Base-by-base conservation (phyloP, 1,140 invertebrate species). In the Pygmarrhopalites habei region DNA sequence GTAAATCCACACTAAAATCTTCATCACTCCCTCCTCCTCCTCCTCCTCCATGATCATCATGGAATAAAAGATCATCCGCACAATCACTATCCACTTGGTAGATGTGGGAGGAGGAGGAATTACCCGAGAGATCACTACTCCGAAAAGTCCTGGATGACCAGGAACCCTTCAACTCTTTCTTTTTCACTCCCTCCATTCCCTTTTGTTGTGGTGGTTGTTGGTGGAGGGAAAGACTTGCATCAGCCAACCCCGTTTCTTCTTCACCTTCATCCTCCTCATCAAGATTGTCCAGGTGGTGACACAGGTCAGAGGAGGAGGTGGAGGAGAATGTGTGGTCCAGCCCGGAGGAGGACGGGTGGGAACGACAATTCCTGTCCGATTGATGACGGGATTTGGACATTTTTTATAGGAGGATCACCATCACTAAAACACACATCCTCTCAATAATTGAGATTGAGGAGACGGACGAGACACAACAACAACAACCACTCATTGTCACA, bases 1-100 rank as follows among this genome's bases (percentile, higher is more conserved):
- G 62, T 19, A 68, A 44, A 12, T 59, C 67, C 7, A 58, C 51
- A 32, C 60, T 65, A 32, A 65, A 59, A 21, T 68, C 63, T 14
- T 68, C 66, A 30, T 65, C 62, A 2, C 28, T 25, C 28, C 28
- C 3, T 12, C 51, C 4, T 53, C 51, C 12, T 53, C 51, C 5
- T 7, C 23, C 23, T 53, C 51, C 12, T 4, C 23, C 51, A 53
- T 53, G 25, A 25, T n/a, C 51, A 28, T 17, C 23, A 5, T 25
- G 23, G 39, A 12, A n/a, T 12, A 12, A n/a, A 47, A 12, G 23
- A 10, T 47, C n/a, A 47, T 47, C n/a, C 44, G 5, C 19, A 5
- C n/a, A 47, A 21, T n/a, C n/a, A 47, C 44, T 47, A 5, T 25
- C n/a, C n/a, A 5, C n/a, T n/a, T 25, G n/a, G n/a, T 25, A 12